Evolutionary conservation across 2,888 invertebrate species (phyloP), one percentile per base, ranked within the genome.

Genomic region (Acrobasis consociella): DNA sequence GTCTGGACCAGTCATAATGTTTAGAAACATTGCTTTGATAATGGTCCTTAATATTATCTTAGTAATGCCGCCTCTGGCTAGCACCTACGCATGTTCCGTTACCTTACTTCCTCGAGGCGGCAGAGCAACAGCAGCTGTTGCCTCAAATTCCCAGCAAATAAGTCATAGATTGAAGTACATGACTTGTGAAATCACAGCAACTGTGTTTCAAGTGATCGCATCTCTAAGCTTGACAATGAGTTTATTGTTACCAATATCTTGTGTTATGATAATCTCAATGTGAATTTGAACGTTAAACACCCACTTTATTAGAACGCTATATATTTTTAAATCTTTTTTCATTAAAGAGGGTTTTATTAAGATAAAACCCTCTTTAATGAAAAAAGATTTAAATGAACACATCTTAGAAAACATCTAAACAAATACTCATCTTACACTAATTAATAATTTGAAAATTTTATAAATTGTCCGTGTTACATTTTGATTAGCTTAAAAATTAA

Each of bases 41-140:
- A n/a, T n/a, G n/a, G n/a, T n/a, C n/a, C n/a, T n/a, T n/a, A n/a
- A n/a, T n/a, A 11, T 11, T 22, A 51, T 9, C 59, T 52, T 22
- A 62, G 53, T 64, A 56, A 60, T 62, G 62, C 62, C 62, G 68
- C 64, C 64, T 66, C 60, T 55, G 15, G 31, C 71, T 71, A 64
- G 69, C 73, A 63, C 78, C 78, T 71, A 78, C 78, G 71, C 74
- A 16, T 68, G 73, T 74, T 73, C 75, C 77, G 72, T 65, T 67
- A 52, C 49, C 39, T 10, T 17, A 60, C 59, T 60, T 60, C 59
- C 59, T 60, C 37, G 59, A 50, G 16, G 7, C 58, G 46, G 31
- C 53, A 38, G 50, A 50, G 49, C 49, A 49, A 39, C 60, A 39
- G 51, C 60, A 60, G 51, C 60, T 60, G 60, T 60, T 60, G 60